A percentile compares a stretch with the other conserved stretches of the same genome.
Evolutionary conservation across 2,888 invertebrate species (phyloP).

Genomic region (Catocala fraxini): DNA sequence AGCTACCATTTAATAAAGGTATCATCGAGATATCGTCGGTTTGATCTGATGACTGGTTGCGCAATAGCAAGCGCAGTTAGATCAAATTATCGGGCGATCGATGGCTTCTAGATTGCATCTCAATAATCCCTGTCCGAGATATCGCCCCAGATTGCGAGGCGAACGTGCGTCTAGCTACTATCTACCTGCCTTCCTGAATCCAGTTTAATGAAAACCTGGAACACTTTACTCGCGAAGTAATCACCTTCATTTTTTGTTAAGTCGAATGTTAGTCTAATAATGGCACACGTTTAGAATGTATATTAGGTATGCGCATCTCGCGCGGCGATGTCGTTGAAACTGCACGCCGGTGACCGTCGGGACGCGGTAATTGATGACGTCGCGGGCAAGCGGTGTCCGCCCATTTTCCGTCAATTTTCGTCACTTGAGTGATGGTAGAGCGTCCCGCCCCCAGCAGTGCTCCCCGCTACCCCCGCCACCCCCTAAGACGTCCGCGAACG

Average conservation of each 20-base stretch:
- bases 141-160: conserved; percentile 72
- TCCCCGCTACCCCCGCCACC: conserved; percentile 49
- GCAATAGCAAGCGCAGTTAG: conserved; percentile 79
- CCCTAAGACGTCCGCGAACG: conserved; percentile 65
- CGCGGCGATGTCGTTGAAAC: conserved; percentile 63
- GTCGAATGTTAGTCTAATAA: conserved; percentile 65
- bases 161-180: conserved; percentile 70
- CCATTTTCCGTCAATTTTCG: conserved; percentile 88
- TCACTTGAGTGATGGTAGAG: conserved; percentile 87
- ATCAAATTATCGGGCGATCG: conserved; percentile 83
- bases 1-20: conserved; percentile 85
- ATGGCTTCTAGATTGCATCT: conserved; percentile 85
- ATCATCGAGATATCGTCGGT: conserved; percentile 74
- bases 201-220: conserved; percentile 59
- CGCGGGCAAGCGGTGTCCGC: conserved; percentile 86
- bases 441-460: conserved; percentile 75
- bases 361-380: conserved; percentile 86
- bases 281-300: conserved; percentile 66
- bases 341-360: conserved; percentile 82
- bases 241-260: conserved; percentile 43
- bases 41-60: conserved; percentile 81
- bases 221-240: conserved; percentile 25
- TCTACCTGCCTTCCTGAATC: conserved; percentile 71
- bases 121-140: conserved; percentile 82
- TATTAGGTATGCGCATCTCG: conserved; percentile 79